Evolutionary conservation across 2,797 vertebrate species (phyloP).

Genomic region (Sparus aurata): DNA sequence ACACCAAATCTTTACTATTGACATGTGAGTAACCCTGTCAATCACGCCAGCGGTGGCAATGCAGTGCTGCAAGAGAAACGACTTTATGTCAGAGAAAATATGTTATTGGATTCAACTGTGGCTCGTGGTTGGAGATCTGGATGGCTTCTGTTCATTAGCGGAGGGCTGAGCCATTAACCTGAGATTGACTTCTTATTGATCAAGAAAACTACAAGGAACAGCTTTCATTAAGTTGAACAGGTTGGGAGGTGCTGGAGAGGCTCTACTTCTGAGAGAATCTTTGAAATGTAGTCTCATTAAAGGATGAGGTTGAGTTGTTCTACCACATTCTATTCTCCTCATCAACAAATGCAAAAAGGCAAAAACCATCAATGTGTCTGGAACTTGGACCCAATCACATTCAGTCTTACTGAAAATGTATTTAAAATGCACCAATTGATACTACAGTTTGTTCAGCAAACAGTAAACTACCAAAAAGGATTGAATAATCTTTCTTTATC

Average conservation of each 20-base stretch:
- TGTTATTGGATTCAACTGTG: slow-evolving; percentile 76
- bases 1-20: slow-evolving; percentile 82
- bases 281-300: slow-evolving; percentile 10
- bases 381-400: neutral
- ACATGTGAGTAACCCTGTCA: slow-evolving; percentile 84
- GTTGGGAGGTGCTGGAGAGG: slow-evolving; percentile 41
- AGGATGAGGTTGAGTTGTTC: neutral
- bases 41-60: slow-evolving; percentile 60
- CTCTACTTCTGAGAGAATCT: slow-evolving; percentile 39
- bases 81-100: slow-evolving; percentile 84
- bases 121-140: slow-evolving; percentile 67
- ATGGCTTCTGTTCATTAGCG: slow-evolving; percentile 74
- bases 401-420: neutral
- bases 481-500: neutral
- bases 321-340: neutral
- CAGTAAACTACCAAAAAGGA: neutral
- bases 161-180: slow-evolving; percentile 81
- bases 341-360: neutral
- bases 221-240: slow-evolving; percentile 71
- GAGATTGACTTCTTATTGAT: slow-evolving; percentile 83
- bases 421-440: neutral
- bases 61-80: slow-evolving; percentile 63
- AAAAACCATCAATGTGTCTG: neutral
- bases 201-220: slow-evolving; percentile 65
- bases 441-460: neutral